Evolutionary conservation across 2,113 vertebrate genomes (phyloP), one percentile per base, ranked within the genome.

Genomic region (Pangasianodon hypophthalmus): DNA sequence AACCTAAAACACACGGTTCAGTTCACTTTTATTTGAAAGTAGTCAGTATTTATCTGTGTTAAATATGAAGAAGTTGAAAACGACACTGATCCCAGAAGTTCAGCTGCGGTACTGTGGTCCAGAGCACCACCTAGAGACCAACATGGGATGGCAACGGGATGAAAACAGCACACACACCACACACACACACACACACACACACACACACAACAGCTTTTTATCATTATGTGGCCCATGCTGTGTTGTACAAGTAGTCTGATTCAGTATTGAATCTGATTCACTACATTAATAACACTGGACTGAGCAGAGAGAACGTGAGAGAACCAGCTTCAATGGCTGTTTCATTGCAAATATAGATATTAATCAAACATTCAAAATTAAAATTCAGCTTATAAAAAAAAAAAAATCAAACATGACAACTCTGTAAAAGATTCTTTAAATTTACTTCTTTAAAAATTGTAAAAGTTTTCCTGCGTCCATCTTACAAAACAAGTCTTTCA

Each of bases 91-190:
- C 54, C 3, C n/a, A 26, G 1, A 67, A 26, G 77, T 81, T 50
- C 48, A 83, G 48, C 11, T 56, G 54, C 11, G 13, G 37, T 79
- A 62, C 2, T 85, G 71, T 85, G 83, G 62, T 82, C 54, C 46
- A 91, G 67, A 90, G 46, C n/a, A 44, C 89, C 83, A 88, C 64
- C 84, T 81, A 80, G 44, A 86, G 87, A 21, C 19, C 64, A 77
- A 8, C 26, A 32, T 32, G 19, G 24, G 86, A 80, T 64, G 56
- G 13, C 16, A 89, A 58, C 24, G 48, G 58, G 26, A 71, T 56
- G 29, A 88, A 88, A 88, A 80, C 2, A 88, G 56, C n/a, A 71
- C n/a, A 24, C 37, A 73, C 73, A 52, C 2, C 37, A 44, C 44
- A 29, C 24, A 29, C 69, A 41, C 32, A 19, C 69, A 6, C 69